Base-by-base conservation (phyloP, 2,113 vertebrate genomes). In the Gasterosteus nipponicus region DNA sequence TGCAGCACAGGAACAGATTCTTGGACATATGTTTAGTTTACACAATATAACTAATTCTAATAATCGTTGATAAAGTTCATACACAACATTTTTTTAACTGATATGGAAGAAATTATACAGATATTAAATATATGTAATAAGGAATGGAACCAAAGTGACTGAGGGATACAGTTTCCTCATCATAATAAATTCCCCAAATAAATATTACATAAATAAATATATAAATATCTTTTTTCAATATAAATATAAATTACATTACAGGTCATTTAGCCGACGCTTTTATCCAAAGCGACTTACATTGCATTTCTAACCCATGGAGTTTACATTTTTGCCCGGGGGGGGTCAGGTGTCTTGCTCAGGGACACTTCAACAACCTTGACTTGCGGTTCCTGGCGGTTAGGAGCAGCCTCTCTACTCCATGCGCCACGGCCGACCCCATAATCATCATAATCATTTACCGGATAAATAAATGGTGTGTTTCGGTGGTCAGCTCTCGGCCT, bases 131-230 rank as follows among this genome's bases (percentile, higher is more conserved):
- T 38, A 2, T 22, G 4, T 54, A 11, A 33, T 35, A 47, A 19
- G 18, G 5, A 44, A 3, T 14, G 7, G 35, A 69, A 26, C 12
- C 19, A 19, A 68, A 19, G n/a, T 6, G 46, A 12, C 31, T 35
- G 22, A 39, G 5, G 8, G 11, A 58, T 39, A 22, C 12, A 57
- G 31, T 5, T 15, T 51, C 19, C 10, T 53, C 65, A 41, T 62
- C 14, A 71, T 64, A 78, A 86, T 77, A 64, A 42, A 81, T 42
- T 41, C 1, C 19, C 60, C 6, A 22, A 83, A 86, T 86, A 90
- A 86, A 87, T 88, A 86, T 14, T 63, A 0, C 5, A 63, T 69
- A 81, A 85, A 92, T 90, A 91, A 77, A 88, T 87, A 78, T n/a
- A 86, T 73, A 85, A 80, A 86, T 83, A 87, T 0, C 78, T 39